Base-by-base conservation (phyloP, 2,113 vertebrate species). In the Zonotrichia leucophrys region DNA sequence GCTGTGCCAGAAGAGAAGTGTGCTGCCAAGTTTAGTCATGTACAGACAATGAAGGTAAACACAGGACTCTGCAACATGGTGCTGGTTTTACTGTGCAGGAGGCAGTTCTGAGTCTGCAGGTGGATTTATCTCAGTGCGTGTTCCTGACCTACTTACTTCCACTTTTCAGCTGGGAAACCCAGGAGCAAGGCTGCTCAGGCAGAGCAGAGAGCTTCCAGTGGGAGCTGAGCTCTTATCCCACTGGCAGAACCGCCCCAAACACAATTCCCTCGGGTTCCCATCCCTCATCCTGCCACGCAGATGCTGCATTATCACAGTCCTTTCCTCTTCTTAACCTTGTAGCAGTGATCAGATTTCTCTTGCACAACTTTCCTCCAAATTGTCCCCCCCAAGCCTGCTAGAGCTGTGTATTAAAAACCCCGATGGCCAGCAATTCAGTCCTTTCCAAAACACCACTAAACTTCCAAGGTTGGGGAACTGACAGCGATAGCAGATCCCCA, bases 71-170 rank as follows among this genome's bases (percentile, higher is more conserved):
- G 77, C 94, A 62, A 66, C 72, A 44, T 15, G 0, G 60, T 1
- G 13, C 64, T 55, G 72, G 9, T 49, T 47, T 72, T 12, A 23
- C 55, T 22, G 63, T 33, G 90, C 90, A 50, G 0, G 6, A 85
- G 56, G 94, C 90, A 87, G 70, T 7, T 62, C 60, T 66, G 87
- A 18, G 6, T 58, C 47, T 69, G 94, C 25, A 9, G 77, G 77
- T 53, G 89, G 79, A 90, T 76, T 90, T 83, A 93, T 59, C 69
- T 33, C 67, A 47, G 66, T 64, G 62, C 73, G 0, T 28, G 62
- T 39, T 94, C 72, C 92, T 94, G 94, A 95, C 95, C 91, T 92
- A 96, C 84, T 86, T 95, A 69, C 55, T 94, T 81, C 87, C 11
- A 28, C 63, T 93, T 62, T 50, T 73, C 72, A 78, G 86, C 75